phyloP scores from a whole-genome alignment of 2,888 invertebrate genomes.

The Drosophila ezoana region DNA sequence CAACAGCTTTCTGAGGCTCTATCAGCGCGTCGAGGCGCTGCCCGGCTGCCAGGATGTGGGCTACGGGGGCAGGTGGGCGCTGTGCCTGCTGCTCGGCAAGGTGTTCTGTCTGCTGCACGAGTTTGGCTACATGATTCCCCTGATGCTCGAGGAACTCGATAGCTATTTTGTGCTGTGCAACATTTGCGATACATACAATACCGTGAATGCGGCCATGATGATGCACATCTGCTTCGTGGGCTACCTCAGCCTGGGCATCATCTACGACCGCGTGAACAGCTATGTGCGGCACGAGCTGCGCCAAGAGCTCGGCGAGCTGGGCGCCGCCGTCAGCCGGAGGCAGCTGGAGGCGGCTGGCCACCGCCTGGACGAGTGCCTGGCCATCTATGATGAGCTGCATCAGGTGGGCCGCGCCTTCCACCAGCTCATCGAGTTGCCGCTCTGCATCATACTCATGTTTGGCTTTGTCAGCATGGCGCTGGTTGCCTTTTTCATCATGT shows the following conservation, averaged over 20 bases:
- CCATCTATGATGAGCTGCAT: slow-evolving; percentile 61
- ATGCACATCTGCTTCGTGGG: slow-evolving; percentile 57
- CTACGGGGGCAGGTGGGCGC: slow-evolving; percentile 47
- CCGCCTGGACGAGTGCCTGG: slow-evolving; percentile 52
- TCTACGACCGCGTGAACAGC: slow-evolving; percentile 54
- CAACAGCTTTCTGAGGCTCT: slow-evolving; percentile 52
- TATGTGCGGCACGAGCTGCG: slow-evolving; percentile 53
- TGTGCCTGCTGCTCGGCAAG: slow-evolving; percentile 46
- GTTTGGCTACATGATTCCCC: neutral
- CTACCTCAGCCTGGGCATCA: slow-evolving; percentile 57
- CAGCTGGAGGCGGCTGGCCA: slow-evolving; percentile 19
- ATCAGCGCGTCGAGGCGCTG: slow-evolving; percentile 36
- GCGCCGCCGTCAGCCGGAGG: neutral
- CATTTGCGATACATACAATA: slow-evolving; percentile 17
- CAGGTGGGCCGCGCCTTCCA: slow-evolving; percentile 43
- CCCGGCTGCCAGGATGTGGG: slow-evolving; percentile 11
- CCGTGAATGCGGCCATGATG: slow-evolving; percentile 34
- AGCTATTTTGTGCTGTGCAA: accelerated
- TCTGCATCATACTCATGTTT: slow-evolving; percentile 39
- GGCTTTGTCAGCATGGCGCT: slow-evolving; percentile 36
- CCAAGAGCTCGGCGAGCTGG: slow-evolving; percentile 34
- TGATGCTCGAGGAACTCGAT: neutral
- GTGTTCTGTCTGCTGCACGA: slow-evolving; percentile 47
- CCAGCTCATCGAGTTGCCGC: slow-evolving; percentile 53
- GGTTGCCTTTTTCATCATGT: slow-evolving; percentile 22